phyloP scores from a whole-genome alignment of 2,888 invertebrate genomes.

The Dasypogon diadema region DNA sequence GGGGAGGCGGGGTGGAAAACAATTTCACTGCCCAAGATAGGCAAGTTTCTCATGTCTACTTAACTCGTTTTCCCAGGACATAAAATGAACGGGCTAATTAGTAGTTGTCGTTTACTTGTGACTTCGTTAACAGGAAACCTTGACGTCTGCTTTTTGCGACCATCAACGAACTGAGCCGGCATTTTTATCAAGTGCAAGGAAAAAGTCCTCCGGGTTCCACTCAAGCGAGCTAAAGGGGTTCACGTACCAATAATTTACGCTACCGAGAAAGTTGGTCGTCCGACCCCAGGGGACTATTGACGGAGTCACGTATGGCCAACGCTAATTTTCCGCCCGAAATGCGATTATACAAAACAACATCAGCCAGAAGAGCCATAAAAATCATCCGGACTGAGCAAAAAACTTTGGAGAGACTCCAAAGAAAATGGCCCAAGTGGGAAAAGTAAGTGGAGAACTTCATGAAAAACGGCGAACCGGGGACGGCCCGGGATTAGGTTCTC shows the following conservation, averaged over 20 bases:
- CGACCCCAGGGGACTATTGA: background rate
- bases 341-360: conserved; percentile 17
- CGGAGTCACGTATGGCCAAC: conserved; percentile 19
- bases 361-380: conserved; percentile 25
- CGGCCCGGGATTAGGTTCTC: background rate
- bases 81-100: conserved; percentile 10
- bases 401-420: background rate
- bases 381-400: conserved; percentile 1
- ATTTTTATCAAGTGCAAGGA: conserved; percentile 25
- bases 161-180: background rate
- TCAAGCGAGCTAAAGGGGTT: background rate
- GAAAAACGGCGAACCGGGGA: background rate
- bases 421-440: conserved; percentile 16
- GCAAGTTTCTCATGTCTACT: conserved; percentile 34
- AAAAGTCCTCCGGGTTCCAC: background rate
- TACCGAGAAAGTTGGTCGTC: conserved; percentile 6
- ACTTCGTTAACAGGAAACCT: background rate
- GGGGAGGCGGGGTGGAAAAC: background rate
- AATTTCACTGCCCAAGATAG: background rate
- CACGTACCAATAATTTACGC: background rate
- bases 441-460: background rate
- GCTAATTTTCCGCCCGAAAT: conserved; percentile 31
- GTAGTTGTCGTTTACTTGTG: background rate
- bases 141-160: background rate
- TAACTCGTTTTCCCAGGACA: background rate